Percentiles rank a stretch among this genome's conserved stretches.
Conservation (phyloP, 2,888 invertebrate species). For the Heliconius charithonia region DNA sequence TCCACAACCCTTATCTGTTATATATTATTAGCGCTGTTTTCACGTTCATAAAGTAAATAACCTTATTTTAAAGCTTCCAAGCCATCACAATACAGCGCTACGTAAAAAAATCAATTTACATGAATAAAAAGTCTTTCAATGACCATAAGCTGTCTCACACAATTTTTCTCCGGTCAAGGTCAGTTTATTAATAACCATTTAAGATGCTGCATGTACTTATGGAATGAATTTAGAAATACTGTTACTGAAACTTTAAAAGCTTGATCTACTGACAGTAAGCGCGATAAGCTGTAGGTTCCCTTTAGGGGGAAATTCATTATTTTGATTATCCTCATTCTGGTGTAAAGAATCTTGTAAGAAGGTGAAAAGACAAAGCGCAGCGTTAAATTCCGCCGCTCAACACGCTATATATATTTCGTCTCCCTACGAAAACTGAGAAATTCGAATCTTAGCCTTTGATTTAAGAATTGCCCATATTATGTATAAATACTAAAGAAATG, state of each 20-base stretch:
- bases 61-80: constrained; percentile 7
- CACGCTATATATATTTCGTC: too few species aligned
- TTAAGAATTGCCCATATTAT: too few species aligned
- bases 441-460: too few species aligned
- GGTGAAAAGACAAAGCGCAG: too few species aligned
- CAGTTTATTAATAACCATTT: constrained; percentile 31
- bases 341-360: not conserved
- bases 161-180: constrained; percentile 33
- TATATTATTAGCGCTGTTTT: not conserved
- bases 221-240: not conserved
- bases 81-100: constrained; percentile 6
- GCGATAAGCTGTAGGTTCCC: not conserved
- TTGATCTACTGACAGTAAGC: not conserved
- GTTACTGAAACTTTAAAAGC: not conserved
- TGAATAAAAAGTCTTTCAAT: constrained; percentile 29
- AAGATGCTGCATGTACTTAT: constrained; percentile 15
- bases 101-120: constrained; percentile 21
- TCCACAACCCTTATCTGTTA: not conserved
- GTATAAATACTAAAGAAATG: too few species aligned
- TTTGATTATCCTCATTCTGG: not conserved
- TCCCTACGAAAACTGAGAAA: too few species aligned
- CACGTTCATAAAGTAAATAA: not conserved
- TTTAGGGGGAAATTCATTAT: not conserved
- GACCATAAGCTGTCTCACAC: constrained; percentile 31
- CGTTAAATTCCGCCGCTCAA: too few species aligned